phyloP scores from a whole-genome alignment of 2,113 vertebrate species.

The Speoplatyrhinus poulsoni region DNA sequence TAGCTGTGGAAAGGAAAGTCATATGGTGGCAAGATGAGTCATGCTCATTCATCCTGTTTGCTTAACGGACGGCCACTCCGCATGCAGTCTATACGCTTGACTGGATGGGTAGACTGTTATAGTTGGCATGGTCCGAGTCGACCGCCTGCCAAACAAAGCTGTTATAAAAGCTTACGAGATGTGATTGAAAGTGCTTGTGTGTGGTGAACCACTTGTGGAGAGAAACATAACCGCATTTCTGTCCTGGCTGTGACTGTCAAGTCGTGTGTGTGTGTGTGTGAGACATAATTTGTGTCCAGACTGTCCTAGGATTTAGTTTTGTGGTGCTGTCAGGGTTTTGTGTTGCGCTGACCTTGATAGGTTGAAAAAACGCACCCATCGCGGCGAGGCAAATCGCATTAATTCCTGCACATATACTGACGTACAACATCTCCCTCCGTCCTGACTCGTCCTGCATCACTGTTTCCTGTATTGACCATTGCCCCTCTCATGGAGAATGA shows the following conservation, averaged over 20 bases:
- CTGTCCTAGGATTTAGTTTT: not conserved
- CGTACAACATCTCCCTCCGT: constrained; percentile 39
- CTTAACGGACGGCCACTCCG: no score
- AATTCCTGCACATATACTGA: constrained; percentile 71
- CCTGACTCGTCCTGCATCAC: constrained; percentile 13
- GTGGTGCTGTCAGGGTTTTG: constrained; percentile 13
- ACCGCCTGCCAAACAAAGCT: no score
- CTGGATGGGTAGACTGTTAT: no score
- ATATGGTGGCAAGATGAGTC: no score
- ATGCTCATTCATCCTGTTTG: no score
- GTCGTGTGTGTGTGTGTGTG: not conserved
- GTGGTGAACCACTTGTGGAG: no score
- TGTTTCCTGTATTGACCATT: constrained; percentile 14
- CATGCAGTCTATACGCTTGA: no score
- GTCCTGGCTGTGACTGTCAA: constrained; percentile 1
- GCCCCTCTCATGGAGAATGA: no score
- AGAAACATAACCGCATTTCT: not conserved
- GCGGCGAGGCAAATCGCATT: constrained; percentile 68
- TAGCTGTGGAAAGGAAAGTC: no score
- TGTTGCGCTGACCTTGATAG: constrained; percentile 31
- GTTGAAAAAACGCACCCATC: constrained; percentile 46
- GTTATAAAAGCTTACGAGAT: no score
- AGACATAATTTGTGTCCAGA: not conserved
- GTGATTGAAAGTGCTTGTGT: no score
- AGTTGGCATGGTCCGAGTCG: no score